These are phyloP conservation scores for Willisornis vidua DNA, from an alignment of 2,113 vertebrate species.

Conservation along the genomic window DNA sequence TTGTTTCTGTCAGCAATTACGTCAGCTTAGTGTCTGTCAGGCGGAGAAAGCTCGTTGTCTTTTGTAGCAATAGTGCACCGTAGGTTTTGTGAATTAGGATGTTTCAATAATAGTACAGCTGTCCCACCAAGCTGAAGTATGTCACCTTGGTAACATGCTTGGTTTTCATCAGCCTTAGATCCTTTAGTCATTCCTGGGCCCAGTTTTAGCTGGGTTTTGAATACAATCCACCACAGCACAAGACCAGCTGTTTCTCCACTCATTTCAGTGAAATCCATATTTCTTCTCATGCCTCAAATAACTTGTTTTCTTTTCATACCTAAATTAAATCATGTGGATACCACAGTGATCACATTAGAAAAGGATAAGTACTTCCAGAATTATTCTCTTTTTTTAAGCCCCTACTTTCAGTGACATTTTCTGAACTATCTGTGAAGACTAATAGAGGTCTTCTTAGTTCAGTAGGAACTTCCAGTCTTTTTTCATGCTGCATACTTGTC, in stretches of 20 bases:
- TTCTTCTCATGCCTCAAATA: not conserved
- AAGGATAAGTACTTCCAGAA: not conserved
- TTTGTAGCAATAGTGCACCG: not conserved
- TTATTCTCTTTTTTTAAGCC: not conserved
- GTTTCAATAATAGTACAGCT: slow-evolving; percentile 20
- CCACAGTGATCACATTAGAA: not conserved
- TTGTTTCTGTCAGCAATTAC: not conserved
- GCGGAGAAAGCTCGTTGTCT: not conserved
- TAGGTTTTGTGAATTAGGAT: not conserved
- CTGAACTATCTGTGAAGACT: slow-evolving; percentile 16
- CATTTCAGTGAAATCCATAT: not conserved
- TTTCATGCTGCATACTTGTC: not conserved
- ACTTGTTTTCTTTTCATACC: not conserved
- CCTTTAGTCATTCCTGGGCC: slow-evolving; percentile 19
- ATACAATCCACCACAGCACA: not conserved
- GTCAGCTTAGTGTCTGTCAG: not conserved
- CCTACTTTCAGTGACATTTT: not conserved
- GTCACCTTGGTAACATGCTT: slow-evolving; percentile 46
- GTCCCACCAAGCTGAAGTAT: slow-evolving; percentile 34
- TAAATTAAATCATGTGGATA: not conserved
- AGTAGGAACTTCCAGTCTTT: not conserved
- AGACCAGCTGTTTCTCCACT: not conserved
- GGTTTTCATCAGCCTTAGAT: slow-evolving; percentile 5
- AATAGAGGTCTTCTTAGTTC: slow-evolving; percentile 32
- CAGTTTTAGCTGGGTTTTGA: not conserved